Evolutionary conservation across 2,888 invertebrate genomes (phyloP), one percentile per base, ranked within the genome.

Genomic region (Melanchra persicariae): DNA sequence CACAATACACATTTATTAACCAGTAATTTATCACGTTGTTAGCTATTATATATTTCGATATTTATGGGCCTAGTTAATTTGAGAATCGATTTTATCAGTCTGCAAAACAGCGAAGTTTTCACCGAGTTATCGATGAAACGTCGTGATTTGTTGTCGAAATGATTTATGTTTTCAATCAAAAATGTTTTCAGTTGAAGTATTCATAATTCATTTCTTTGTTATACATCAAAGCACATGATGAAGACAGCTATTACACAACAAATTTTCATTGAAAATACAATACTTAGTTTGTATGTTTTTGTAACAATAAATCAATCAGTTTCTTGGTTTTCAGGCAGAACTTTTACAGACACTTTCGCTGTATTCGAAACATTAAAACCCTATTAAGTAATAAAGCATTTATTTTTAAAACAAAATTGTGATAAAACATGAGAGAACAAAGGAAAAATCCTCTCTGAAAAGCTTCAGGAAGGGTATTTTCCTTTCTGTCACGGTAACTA

Each of bases 1-100:
- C 75, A 74, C 71, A 69, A 47, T 63, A 57, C 26, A 55, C 57
- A 69, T 80, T 80, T 70, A 82, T 67, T 70, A 69, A 24, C n/a
- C 51, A 52, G 51, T 37, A 66, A 67, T 72, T 77, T 74, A 77
- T 67, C 64, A 61, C 54, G 37, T 43, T 58, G 57, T 60, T 49
- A 45, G 17, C 49, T 51, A 17, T 49, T 34, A 71, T 55, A 22
- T 60, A 66, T 64, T 65, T 54, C 17, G 9, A 30, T 68, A 71
- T 62, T 65, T 61, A 60, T 26, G 30, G 54, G 17, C 2, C 22
- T 3, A 40, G 37, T 70, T 68, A 61, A 75, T 76, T 68, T 65
- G 19, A 62, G 51, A 52, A 79, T 61, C 58, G 52, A 71, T 55
- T 51, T 61, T 77, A 65, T 72, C 55, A 52, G 51, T 58, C 40